Percentiles rank a stretch among this genome's conserved stretches.
Conservation (phyloP, 2,888 invertebrate genomes). For the Microchrysa polita region DNA sequence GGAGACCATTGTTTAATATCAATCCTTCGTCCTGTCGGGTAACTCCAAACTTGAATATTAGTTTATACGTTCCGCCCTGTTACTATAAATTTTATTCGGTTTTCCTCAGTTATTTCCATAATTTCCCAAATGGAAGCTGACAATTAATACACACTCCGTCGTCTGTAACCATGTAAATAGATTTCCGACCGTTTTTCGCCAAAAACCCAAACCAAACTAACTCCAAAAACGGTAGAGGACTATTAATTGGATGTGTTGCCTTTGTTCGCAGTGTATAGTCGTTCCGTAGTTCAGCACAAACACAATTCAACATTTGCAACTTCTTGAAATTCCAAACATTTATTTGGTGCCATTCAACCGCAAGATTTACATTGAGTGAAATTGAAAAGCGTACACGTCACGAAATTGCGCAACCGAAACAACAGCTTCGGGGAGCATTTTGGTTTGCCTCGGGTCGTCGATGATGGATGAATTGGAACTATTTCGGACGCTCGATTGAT, state of each 20-base stretch:
- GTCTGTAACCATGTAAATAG: constrained; percentile 35
- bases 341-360: neutral
- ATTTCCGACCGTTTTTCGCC: constrained; percentile 26
- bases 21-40: neutral
- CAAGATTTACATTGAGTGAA: constrained; percentile 2
- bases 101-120: constrained; percentile 34
- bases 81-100: constrained; percentile 37
- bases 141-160: constrained; percentile 42
- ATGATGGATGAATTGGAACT: no score
- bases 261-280: neutral
- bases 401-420: no score
- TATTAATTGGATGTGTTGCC: constrained; percentile 41
- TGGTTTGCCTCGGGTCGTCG: no score
- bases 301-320: constrained; percentile 16
- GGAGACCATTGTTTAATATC: neutral
- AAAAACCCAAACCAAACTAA: no score
- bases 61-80: neutral
- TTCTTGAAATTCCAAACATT: neutral
- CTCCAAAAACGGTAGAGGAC: neutral
- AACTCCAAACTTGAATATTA: constrained; percentile 2
- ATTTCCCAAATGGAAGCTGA: constrained; percentile 40
- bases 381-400: neutral
- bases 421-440: no score
- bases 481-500: no score
- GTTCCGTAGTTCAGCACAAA: no score